Base-by-base conservation (phyloP, 2,113 vertebrate genomes). In the Bos javanicus region DNA sequence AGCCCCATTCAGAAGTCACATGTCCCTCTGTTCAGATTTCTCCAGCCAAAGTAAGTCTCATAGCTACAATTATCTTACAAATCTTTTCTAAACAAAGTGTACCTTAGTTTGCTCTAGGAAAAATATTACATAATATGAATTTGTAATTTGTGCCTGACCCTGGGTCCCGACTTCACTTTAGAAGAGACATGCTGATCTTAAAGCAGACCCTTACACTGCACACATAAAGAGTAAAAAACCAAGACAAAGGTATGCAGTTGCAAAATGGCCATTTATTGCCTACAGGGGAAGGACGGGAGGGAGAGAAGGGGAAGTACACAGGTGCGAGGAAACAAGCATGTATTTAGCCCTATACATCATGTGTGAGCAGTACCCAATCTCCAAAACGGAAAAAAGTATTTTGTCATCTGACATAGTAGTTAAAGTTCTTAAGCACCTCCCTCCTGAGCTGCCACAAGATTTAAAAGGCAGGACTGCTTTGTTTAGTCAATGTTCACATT, bases 261-360 rank as follows among this genome's bases (percentile, higher is more conserved):
- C 97, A 94, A 96, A 98, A 98, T 94, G 98, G 98, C 97, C 93
- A 80, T 98, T 98, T 99, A 98, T 98, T 99, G 98, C 98, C 98
- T 98, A 97, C 95, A 97, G 95, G 94, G 97, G 87, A 97, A 96
- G 43, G 43, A 85, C 25, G 92, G 97, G 91, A 88, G 90, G 96
- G 95, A 96, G 76, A 95, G 90, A 97, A 87, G 76, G 86, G 95
- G 83, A 97, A 98, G 67, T 89, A 96, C 85, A 95, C 25, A 97
- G 96, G 97, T 94, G 97, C 97, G 93, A 98, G 97, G 95, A 98
- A 98, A 98, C 83, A 39, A 83, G 97, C 98, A 97, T 95, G 59
- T 98, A 95, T 98, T 98, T 97, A 98, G 98, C 97, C 96, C 95
- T 98, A 52, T 96, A 97, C 98, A 97, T 95, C 33, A 3, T 28